Percentiles rank a stretch among this genome's conserved stretches.
These are phyloP conservation scores for Andrena bicolor DNA, from an alignment of 2,888 invertebrate species.

Conservation along the genomic window DNA sequence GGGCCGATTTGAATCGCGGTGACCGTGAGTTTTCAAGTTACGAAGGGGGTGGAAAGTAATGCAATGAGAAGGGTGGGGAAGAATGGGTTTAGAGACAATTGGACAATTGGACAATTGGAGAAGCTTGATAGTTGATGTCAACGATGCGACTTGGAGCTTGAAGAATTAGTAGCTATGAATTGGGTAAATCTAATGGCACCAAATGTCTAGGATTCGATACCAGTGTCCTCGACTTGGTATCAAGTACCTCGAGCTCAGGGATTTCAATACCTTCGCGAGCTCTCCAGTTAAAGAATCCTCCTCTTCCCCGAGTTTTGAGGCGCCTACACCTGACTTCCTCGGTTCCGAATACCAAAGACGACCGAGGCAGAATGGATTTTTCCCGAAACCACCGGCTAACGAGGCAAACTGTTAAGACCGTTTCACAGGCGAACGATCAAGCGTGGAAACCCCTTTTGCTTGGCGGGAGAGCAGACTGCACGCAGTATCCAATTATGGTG, in stretches of 20 bases:
- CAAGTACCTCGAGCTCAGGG: background rate
- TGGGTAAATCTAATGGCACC: background rate
- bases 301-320: too few relatives aligned
- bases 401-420: conserved; percentile 31
- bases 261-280: too few relatives aligned
- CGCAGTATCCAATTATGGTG: conserved; percentile 60
- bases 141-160: background rate
- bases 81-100: background rate
- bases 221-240: background rate
- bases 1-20: conserved; percentile 26
- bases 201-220: background rate
- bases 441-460: conserved; percentile 26
- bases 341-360: background rate
- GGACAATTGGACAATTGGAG: too few relatives aligned
- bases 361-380: background rate
- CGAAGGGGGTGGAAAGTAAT: background rate
- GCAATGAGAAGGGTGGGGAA: background rate
- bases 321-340: too few relatives aligned
- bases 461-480: conserved; percentile 6
- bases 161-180: background rate
- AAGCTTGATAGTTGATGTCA: background rate
- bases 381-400: conserved; percentile 14
- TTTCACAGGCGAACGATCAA: conserved; percentile 49
- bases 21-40: background rate
- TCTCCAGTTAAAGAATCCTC: too few relatives aligned